These are phyloP conservation scores for Gyps fulvus DNA, from an alignment of 2,113 vertebrate species.

Conservation along the genomic window DNA sequence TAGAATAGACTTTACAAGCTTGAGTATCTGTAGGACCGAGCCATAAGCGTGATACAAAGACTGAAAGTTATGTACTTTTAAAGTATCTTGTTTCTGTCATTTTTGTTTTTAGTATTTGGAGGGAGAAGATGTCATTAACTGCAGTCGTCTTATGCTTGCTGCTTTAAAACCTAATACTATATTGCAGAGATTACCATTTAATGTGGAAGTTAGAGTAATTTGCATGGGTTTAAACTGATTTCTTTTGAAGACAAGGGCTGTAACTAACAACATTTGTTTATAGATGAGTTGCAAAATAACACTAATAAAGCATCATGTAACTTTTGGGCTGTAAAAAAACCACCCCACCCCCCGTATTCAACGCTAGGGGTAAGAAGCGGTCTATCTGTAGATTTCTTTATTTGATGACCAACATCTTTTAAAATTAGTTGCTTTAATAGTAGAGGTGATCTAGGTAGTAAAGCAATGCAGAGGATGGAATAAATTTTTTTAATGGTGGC, in stretches of 20 bases:
- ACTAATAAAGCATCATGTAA: background rate
- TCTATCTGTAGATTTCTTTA: too few species aligned
- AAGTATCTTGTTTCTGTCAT: background rate
- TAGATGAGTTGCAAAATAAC: background rate
- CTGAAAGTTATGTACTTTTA: background rate
- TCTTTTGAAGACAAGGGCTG: background rate
- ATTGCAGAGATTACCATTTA: background rate
- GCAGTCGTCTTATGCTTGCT: background rate
- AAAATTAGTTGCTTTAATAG: background rate
- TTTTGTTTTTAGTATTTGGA: background rate
- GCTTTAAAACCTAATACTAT: background rate
- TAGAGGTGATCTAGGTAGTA: background rate
- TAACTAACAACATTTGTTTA: background rate
- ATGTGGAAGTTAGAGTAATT: background rate
- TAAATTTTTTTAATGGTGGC: background rate
- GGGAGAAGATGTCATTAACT: background rate
- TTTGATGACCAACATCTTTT: too few species aligned
- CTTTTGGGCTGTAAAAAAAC: background rate
- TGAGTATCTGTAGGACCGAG: background rate
- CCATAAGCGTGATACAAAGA: background rate
- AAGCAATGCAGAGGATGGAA: background rate
- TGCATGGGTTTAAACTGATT: background rate
- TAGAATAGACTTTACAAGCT: background rate
- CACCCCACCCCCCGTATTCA: too few species aligned
- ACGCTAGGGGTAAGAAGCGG: too few species aligned